Percentiles rank a stretch among this genome's conserved stretches.
These are phyloP conservation scores for Aplodontia rufa DNA, from an alignment of 2,113 vertebrate genomes.

Conservation along the genomic window DNA sequence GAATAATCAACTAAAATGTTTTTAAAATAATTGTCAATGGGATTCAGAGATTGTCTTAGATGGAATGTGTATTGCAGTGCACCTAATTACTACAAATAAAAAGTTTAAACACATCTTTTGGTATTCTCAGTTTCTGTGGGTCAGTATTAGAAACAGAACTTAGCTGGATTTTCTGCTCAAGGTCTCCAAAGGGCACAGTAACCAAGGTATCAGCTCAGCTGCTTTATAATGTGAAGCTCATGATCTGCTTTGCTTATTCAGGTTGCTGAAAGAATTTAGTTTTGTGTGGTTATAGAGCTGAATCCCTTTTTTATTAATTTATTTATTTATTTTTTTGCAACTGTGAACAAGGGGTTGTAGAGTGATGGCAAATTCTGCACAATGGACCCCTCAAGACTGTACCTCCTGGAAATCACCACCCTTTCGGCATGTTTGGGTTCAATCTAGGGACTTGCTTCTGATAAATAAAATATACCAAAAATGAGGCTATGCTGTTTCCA, in stretches of 20 bases:
- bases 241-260: background rate
- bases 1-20: background rate
- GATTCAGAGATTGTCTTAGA: background rate
- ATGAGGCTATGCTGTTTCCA: background rate
- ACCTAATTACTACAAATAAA: background rate
- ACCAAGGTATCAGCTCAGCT: background rate
- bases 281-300: background rate
- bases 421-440: background rate
- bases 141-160: background rate
- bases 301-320: too few species aligned
- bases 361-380: background rate
- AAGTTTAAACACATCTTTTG: background rate
- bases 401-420: background rate
- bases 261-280: background rate
- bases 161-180: background rate
- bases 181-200: background rate
- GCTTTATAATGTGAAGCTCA: background rate
- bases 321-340: too few species aligned
- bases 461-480: background rate
- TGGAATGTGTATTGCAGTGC: background rate
- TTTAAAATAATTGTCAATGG: background rate
- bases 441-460: background rate
- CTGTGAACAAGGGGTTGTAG: background rate
- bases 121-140: background rate
- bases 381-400: background rate